phyloP scores from a whole-genome alignment of 2,113 vertebrate species.

The Cyanoderma ruficeps region DNA sequence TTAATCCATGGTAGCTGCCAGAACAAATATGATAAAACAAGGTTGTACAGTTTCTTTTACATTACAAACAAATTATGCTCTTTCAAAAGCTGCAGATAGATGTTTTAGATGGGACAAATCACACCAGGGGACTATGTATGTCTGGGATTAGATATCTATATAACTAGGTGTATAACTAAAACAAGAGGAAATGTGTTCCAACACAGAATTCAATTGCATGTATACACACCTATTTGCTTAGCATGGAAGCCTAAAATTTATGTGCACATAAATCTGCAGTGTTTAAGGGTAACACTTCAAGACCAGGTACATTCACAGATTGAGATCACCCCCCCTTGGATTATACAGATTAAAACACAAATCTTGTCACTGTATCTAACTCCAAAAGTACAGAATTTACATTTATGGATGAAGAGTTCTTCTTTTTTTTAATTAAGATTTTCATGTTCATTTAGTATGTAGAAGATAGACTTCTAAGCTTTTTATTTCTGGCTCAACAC shows the following conservation, averaged over 20 bases:
- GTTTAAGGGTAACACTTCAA: neutral
- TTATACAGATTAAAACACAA: neutral
- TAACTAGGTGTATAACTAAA: neutral
- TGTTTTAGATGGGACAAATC: neutral
- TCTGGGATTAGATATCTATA: neutral
- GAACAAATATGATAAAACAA: neutral
- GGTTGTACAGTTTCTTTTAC: neutral
- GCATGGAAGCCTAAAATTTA: neutral
- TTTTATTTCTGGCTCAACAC: neutral
- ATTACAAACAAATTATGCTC: neutral
- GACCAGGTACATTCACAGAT: neutral
- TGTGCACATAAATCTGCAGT: neutral
- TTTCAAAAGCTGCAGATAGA: neutral
- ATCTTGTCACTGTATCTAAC: neutral
- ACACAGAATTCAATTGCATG: neutral
- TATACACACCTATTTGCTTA: neutral
- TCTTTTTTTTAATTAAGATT: neutral
- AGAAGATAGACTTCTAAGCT: neutral
- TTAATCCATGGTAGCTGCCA: neutral
- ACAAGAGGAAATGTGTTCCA: neutral
- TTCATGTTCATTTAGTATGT: neutral
- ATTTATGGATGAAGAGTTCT: neutral
- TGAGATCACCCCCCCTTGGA: neutral
- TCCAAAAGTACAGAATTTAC: neutral
- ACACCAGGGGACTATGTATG: neutral